Evolutionary conservation across 1,140 invertebrate species (phyloP).

Genomic region (Harlomillsia oculata): DNA sequence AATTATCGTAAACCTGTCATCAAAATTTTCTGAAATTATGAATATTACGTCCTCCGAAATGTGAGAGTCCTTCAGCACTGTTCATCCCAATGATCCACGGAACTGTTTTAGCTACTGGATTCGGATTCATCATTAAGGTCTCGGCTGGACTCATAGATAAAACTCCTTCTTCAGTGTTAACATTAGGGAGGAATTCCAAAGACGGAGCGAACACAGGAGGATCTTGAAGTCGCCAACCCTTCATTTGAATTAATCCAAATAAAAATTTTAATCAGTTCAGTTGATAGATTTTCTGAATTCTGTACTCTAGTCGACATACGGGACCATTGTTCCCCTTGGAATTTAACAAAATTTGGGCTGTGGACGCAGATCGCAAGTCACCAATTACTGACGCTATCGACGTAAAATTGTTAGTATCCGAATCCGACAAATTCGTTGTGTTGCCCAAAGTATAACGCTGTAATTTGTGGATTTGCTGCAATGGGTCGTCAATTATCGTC

Average conservation of each 20-base stretch:
- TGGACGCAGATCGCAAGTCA: too few species aligned
- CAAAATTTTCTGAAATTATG: too few species aligned
- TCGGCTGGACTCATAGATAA: not conserved
- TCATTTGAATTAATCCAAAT: too few species aligned
- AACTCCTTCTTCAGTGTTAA: not conserved
- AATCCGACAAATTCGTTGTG: too few species aligned
- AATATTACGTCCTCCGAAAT: slow-evolving; percentile 5
- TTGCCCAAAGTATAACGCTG: not conserved
- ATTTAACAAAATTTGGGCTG: too few species aligned
- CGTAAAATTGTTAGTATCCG: too few species aligned
- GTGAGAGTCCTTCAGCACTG: slow-evolving; percentile 3
- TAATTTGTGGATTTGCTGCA: not conserved
- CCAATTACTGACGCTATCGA: too few species aligned
- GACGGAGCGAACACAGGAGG: slow-evolving; percentile 1
- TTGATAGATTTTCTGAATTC: too few species aligned
- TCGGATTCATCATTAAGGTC: not conserved
- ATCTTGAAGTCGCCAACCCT: too few species aligned
- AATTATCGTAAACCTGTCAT: not conserved
- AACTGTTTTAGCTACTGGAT: not conserved
- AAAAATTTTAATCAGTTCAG: too few species aligned
- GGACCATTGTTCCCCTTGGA: too few species aligned
- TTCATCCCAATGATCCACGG: not conserved
- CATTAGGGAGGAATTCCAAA: not conserved
- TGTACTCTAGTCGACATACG: too few species aligned
- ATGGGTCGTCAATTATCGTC: slow-evolving; percentile 38